Evolutionary conservation across 2,113 vertebrate genomes (phyloP).

Genomic region (Nesogale talazaci): DNA sequence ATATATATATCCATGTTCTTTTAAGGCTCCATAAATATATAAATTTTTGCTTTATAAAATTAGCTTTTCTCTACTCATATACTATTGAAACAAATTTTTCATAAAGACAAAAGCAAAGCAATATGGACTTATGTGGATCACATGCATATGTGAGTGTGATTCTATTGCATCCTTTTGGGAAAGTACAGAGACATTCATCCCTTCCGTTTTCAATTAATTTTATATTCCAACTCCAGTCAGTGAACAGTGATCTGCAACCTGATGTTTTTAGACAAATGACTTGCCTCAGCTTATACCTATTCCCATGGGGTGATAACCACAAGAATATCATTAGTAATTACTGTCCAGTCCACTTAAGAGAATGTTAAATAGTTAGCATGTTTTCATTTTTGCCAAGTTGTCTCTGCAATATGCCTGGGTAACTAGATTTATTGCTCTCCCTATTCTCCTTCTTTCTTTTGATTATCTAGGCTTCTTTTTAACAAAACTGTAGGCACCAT

Average conservation of each 20-base stretch:
- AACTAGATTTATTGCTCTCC: background rate
- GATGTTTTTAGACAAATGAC: constrained; percentile 67
- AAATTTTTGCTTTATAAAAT: constrained; percentile 41
- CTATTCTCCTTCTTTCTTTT: background rate
- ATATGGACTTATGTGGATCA: background rate
- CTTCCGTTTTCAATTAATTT: constrained; percentile 66
- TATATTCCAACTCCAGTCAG: constrained; percentile 8
- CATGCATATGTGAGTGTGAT: background rate
- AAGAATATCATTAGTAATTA: constrained; percentile 56
- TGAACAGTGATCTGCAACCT: constrained; percentile 62
- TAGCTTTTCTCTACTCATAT: background rate
- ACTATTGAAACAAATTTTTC: constrained; percentile 34
- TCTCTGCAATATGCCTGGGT: background rate
- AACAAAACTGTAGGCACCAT: background rate
- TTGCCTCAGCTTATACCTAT: constrained; percentile 47
- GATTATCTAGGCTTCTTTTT: background rate
- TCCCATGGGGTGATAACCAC: background rate
- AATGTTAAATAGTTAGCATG: constrained; percentile 64
- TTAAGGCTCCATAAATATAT: background rate
- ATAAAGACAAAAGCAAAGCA: background rate
- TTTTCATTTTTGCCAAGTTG: constrained; percentile 9
- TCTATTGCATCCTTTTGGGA: background rate
- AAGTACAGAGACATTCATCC: background rate
- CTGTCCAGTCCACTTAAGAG: constrained; percentile 51
- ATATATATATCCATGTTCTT: background rate